phyloP scores from a whole-genome alignment of 1,140 invertebrate species.

The Caenorhabditis elegans region DNA sequence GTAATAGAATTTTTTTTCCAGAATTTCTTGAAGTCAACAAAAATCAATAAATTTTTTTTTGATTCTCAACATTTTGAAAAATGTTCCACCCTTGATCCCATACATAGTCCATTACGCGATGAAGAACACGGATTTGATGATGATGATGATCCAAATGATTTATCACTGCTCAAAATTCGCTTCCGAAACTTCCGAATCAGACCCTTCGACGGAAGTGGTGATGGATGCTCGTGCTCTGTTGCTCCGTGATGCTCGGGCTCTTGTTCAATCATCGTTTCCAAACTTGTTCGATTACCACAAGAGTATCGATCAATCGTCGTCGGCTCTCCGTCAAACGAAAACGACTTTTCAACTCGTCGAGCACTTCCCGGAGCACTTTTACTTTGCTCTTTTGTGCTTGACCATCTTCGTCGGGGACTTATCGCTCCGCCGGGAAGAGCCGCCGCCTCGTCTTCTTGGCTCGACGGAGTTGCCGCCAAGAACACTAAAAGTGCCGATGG shows the following conservation, averaged over 20 bases:
- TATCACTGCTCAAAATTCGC: constrained; percentile 7
- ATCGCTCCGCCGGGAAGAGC: background rate
- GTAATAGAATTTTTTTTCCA: no score
- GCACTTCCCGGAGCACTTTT: background rate
- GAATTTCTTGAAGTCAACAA: no score
- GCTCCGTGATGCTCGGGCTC: background rate
- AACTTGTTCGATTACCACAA: background rate
- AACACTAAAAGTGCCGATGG: background rate
- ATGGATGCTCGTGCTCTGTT: constrained; percentile 13
- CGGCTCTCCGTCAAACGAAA: background rate
- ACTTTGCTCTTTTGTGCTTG: background rate
- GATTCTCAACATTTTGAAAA: no score
- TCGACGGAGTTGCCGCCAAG: background rate
- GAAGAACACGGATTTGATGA: background rate
- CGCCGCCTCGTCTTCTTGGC: background rate
- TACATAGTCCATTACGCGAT: background rate
- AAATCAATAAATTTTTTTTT: no score
- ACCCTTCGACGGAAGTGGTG: constrained; percentile 14
- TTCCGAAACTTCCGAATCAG: constrained; percentile 36
- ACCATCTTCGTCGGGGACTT: background rate
- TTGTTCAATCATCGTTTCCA: background rate
- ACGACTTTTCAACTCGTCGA: background rate
- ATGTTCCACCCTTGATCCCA: no score
- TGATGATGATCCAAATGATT: background rate
- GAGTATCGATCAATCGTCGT: background rate